Base-by-base conservation (phyloP, 2,888 invertebrate species). In the Trachelus iudaicus region DNA sequence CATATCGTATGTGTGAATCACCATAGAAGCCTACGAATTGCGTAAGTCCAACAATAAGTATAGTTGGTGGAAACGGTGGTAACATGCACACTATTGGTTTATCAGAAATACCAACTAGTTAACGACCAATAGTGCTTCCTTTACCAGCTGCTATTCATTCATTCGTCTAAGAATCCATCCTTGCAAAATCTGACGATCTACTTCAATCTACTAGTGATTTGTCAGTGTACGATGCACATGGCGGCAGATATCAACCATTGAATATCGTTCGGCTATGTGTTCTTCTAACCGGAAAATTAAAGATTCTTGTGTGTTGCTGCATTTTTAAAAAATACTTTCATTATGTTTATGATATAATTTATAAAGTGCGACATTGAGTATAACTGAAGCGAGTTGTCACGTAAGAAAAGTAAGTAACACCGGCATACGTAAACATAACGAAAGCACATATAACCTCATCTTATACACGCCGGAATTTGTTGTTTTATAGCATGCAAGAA, bases 401-500 rank as follows among this genome's bases (percentile, higher is more conserved):
- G 75, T 23, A 75, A 81, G 83, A 81, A 79, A 79, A 30, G n/a
- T 73, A 56, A 33, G 68, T 4, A 75, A 75, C 34, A 30, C 76
- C 76, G 15, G 30, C 78, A 6, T 31, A 69, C 71, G 71, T 69
- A 33, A 15, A 69, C 13, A 33, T 33, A 13, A 33, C 71, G 71
- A 6, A 4, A 15, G 40, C 40, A 23, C 13, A 2, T 33, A 69
- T 69, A 69, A 69, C 71, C 71, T 69, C 30, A 30, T 33, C 9
- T 69, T 30, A 15, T 69, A 33, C 71, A 33, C 31, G 33, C 71
- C 31, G 31, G 33, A 30, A 30, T 13, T 69, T 69, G 31, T 69
- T 69, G 31, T 77, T 79, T 79, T 77, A n/a, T 74, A 86, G 81
- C 77, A 90, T 90, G 90, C 85, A 86, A 73, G 84, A 86, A 69